These are phyloP conservation scores for Cyprinus carpio DNA, from an alignment of 2,113 vertebrate species.

Conservation along the genomic window DNA sequence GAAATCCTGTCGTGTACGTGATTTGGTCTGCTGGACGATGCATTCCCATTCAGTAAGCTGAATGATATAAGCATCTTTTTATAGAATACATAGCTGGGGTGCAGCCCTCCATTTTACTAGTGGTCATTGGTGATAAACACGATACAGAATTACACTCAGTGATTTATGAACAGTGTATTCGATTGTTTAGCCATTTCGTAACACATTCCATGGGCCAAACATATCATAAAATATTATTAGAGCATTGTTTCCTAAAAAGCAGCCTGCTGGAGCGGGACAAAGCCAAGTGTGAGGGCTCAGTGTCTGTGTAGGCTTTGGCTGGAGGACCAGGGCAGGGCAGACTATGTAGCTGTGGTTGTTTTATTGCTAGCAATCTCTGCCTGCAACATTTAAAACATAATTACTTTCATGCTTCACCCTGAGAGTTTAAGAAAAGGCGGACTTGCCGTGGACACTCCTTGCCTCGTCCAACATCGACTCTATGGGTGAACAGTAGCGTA, in stretches of 20 bases:
- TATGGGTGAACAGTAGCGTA: no score
- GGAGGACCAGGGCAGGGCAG: conserved; percentile 50
- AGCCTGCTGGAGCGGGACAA: background rate
- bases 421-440: conserved; percentile 31
- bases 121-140: background rate
- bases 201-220: conserved; percentile 36
- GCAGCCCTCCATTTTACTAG: background rate
- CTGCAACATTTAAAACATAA: conserved; percentile 53
- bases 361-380: conserved; percentile 47
- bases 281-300: conserved; percentile 42
- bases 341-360: conserved; percentile 51
- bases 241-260: conserved; percentile 36
- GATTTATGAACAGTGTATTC: conserved; percentile 25
- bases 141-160: background rate
- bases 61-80: conserved; percentile 26
- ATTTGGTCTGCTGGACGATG: background rate
- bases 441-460: background rate
- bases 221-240: conserved; percentile 47
- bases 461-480: background rate
- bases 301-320: conserved; percentile 46
- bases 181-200: conserved; percentile 16
- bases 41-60: background rate
- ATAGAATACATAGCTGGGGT: background rate
- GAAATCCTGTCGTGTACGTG: background rate
- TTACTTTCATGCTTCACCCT: conserved; percentile 43